Conservation (phyloP, 92 coral and sea anemone species). For the Bergia sp. region DNA sequence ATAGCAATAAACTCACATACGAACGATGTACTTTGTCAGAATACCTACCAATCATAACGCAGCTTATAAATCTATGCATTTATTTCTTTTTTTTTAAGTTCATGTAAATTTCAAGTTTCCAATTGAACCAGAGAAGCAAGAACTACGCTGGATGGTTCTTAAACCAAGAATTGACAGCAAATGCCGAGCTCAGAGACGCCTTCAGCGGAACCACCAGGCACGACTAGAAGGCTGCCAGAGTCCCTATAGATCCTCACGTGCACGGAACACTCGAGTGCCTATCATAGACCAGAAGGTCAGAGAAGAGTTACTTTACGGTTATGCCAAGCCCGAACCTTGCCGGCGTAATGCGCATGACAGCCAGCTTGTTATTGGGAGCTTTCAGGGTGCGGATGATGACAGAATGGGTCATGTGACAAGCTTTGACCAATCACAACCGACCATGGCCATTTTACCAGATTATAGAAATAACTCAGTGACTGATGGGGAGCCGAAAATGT, state of each 20-base stretch:
- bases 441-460: slow-evolving; percentile 30
- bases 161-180: slow-evolving; percentile 96
- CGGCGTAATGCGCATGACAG: neutral
- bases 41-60: neutral
- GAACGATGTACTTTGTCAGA: neutral
- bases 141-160: slow-evolving; percentile 93
- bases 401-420: slow-evolving; percentile 23
- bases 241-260: slow-evolving; percentile 34
- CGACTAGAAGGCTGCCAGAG: slow-evolving; percentile 45
- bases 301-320: slow-evolving; percentile 78
- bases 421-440: slow-evolving; percentile 34
- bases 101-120: slow-evolving; percentile 96
- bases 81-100: slow-evolving; percentile 41
- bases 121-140: slow-evolving; percentile 82
- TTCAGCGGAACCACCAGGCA: slow-evolving; percentile 84
- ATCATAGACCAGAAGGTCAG: slow-evolving; percentile 66
- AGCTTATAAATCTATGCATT: neutral
- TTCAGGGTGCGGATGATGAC: slow-evolving; percentile 17
- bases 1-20: neutral
- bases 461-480: slow-evolving; percentile 3
- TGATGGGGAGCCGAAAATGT: slow-evolving; percentile 19
- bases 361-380: neutral
- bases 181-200: slow-evolving; percentile 95
- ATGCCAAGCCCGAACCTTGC: slow-evolving; percentile 39
- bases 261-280: slow-evolving; percentile 48